Percentiles rank a stretch among this genome's conserved stretches.
phyloP scores from a whole-genome alignment of 2,113 vertebrate species.

The Callospermophilus lateralis region DNA sequence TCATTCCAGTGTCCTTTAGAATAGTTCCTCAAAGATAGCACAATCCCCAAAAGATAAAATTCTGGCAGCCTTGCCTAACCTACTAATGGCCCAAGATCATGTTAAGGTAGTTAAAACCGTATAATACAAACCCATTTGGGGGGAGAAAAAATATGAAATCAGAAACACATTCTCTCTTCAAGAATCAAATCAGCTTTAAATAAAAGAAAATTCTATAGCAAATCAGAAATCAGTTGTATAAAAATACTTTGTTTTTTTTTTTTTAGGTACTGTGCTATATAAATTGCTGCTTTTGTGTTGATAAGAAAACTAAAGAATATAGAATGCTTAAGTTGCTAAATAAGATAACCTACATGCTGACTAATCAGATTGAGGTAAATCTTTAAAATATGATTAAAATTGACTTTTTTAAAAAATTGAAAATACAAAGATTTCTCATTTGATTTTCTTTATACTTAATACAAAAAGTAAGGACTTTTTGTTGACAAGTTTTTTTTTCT shows the following conservation, averaged over 20 bases:
- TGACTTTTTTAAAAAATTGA: no score
- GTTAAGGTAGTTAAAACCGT: constrained; percentile 24
- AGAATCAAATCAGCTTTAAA: constrained; percentile 40
- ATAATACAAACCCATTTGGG: neutral
- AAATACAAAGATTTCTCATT: neutral
- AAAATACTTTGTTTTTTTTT: constrained; percentile 27
- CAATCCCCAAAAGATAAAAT: constrained; percentile 32
- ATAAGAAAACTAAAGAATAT: constrained; percentile 26
- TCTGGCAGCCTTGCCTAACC: neutral
- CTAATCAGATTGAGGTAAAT: neutral
- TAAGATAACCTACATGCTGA: neutral
- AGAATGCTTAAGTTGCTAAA: constrained; percentile 6
- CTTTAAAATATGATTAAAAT: no score
- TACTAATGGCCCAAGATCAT: neutral
- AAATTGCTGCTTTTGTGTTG: neutral
- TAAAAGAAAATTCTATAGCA: neutral
- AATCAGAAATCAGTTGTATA: neutral
- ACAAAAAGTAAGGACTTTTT: neutral
- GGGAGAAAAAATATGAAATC: constrained; percentile 44
- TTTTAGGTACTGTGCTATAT: neutral
- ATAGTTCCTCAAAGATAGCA: neutral
- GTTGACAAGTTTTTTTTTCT: neutral
- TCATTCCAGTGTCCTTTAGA: neutral
- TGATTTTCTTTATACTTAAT: constrained; percentile 9
- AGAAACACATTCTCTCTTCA: constrained; percentile 28